Evolutionary conservation across 2,797 vertebrate species (phyloP).

Genomic region (Cygnus olor): DNA sequence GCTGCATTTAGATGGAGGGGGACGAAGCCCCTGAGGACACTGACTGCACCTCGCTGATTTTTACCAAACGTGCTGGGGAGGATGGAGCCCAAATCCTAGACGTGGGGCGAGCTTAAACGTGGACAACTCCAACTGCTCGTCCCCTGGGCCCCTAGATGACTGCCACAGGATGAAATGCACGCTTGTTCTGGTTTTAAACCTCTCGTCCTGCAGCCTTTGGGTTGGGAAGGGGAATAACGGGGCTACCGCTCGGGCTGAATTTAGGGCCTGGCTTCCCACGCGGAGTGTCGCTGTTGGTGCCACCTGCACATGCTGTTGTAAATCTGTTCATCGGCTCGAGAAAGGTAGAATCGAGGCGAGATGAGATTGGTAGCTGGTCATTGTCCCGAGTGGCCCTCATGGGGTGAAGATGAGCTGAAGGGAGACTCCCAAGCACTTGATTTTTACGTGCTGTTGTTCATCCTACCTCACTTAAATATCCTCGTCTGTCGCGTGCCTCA

Average conservation of each 20-base stretch:
- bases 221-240: not conserved
- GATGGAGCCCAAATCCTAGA: not conserved
- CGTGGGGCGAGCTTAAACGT: not conserved
- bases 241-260: not conserved
- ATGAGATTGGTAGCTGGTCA: slow-evolving; percentile 2
- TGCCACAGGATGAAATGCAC: not conserved
- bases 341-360: not conserved
- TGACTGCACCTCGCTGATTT: slow-evolving; percentile 32
- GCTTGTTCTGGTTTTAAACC: not conserved
- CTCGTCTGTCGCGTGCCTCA: not conserved
- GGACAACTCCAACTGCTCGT: not conserved
- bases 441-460: not conserved
- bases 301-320: not conserved
- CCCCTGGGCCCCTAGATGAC: not conserved
- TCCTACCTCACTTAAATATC: not conserved
- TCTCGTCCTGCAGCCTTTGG: not conserved
- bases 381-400: not conserved
- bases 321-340: not conserved
- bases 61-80: not conserved
- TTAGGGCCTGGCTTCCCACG: not conserved
- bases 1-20: slow-evolving; percentile 59
- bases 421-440: not conserved
- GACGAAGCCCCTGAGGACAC: slow-evolving; percentile 7
- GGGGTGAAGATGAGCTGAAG: not conserved
- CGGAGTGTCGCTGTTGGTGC: not conserved